Evolutionary conservation across 2,888 invertebrate genomes (phyloP).

Genomic region (Papilio demoleus): DNA sequence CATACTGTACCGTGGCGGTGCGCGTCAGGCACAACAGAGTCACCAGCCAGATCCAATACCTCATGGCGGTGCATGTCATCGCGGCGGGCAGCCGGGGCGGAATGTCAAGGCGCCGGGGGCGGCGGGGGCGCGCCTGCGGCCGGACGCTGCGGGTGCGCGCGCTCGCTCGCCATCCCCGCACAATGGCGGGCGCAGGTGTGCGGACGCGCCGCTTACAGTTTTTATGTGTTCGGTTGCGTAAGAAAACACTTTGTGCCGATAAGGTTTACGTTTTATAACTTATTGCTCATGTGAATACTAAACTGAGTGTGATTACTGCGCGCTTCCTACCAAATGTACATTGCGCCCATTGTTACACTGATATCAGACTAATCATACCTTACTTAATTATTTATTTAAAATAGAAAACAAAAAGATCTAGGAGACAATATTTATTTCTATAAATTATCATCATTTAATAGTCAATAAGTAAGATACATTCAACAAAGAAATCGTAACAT

Average conservation of each 20-base stretch:
- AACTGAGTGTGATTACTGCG: conserved; percentile 2
- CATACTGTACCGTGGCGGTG: conserved; percentile 14
- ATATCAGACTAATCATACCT: not conserved
- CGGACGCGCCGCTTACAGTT: not conserved
- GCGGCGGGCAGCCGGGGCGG: not conserved
- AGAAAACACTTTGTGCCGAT: conserved; percentile 27
- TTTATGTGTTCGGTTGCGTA: conserved; percentile 25
- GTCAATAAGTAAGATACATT: too few species aligned
- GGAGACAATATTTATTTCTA: too few species aligned
- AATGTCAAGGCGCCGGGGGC: not conserved
- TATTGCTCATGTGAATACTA: not conserved
- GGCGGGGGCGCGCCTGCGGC: not conserved
- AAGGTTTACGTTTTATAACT: conserved; percentile 31
- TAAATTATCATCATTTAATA: too few species aligned
- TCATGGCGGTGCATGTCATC: not conserved
- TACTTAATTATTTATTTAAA: not conserved
- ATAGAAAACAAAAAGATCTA: too few species aligned
- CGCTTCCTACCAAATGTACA: not conserved
- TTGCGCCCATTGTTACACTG: not conserved
- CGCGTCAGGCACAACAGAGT: not conserved
- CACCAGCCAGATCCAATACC: conserved; percentile 7
- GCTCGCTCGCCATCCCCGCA: not conserved
- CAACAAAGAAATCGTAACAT: too few species aligned
- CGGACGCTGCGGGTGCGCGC: not conserved
- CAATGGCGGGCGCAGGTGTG: conserved; percentile 2